Conservation (phyloP, 2,888 invertebrate genomes). For the Dynastes grantii region DNA sequence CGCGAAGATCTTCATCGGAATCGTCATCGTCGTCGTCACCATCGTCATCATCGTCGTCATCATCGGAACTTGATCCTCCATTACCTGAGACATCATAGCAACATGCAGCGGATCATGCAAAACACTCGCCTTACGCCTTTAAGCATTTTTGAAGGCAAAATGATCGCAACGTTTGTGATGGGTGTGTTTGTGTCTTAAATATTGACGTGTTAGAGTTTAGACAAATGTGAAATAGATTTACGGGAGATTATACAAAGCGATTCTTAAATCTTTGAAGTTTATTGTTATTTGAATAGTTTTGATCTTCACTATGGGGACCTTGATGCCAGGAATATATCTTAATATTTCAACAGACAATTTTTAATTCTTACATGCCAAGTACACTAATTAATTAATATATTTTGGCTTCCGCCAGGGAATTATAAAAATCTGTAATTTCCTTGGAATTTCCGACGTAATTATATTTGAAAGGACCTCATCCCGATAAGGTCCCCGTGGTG, state of each 20-base stretch:
- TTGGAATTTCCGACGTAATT: no score
- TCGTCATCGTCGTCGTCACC: conserved; percentile 74
- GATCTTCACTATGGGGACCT: no score
- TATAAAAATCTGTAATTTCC: no score
- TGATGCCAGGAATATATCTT: no score
- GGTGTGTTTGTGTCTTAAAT: no score
- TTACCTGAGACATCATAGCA: conserved; percentile 70
- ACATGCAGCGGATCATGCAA: conserved; percentile 69
- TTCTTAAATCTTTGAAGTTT: conserved; percentile 13
- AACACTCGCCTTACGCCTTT: conserved; percentile 22
- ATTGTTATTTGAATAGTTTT: not conserved
- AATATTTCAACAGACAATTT: no score
- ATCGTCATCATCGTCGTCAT: conserved; percentile 72
- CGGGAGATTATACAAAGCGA: conserved; percentile 17
- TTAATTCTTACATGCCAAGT: no score
- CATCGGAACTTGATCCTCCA: conserved; percentile 71
- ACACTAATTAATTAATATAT: no score
- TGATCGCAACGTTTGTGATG: not conserved
- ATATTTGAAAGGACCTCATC: no score
- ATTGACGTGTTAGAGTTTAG: not conserved
- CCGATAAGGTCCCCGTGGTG: no score
- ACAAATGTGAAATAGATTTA: not conserved
- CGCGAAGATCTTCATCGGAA: conserved; percentile 68
- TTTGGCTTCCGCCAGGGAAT: no score
- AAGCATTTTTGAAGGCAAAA: not conserved